A percentile compares a stretch with the other conserved stretches of the same genome.
These are phyloP conservation scores for Drosophila buzzatii DNA, from an alignment of 2,888 invertebrate genomes.

Conservation along the genomic window DNA sequence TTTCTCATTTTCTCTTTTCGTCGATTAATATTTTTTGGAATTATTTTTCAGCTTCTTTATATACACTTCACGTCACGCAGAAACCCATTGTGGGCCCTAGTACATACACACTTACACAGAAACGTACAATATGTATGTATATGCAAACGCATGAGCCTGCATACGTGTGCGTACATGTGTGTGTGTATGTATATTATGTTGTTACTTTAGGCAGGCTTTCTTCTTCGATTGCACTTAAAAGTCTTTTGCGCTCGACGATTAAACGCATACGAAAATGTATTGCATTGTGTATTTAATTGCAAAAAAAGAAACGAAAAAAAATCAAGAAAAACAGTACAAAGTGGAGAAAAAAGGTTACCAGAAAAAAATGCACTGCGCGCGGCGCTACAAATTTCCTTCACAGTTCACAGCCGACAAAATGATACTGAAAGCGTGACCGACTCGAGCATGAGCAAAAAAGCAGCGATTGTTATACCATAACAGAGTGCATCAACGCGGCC, in stretches of 20 bases:
- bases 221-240: constrained; percentile 48
- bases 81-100: constrained; percentile 56
- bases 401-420: constrained; percentile 66
- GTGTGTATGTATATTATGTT: constrained; percentile 59
- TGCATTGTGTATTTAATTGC: constrained; percentile 38
- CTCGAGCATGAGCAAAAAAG: constrained; percentile 25
- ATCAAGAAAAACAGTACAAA: constrained; percentile 48
- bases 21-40: constrained; percentile 51
- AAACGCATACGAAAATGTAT: constrained; percentile 41
- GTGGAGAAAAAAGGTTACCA: constrained; percentile 70
- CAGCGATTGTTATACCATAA: constrained; percentile 1
- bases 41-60: constrained; percentile 48
- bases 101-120: constrained; percentile 30
- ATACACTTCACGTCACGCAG: constrained; percentile 76
- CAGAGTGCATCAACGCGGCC: not conserved
- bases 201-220: constrained; percentile 47
- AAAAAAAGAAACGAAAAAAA: constrained; percentile 23
- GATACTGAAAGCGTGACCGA: constrained; percentile 64
- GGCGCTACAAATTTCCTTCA: constrained; percentile 69
- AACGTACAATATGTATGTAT: constrained; percentile 37
- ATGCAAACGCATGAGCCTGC: constrained; percentile 51
- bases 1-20: constrained; percentile 61
- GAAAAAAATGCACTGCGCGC: constrained; percentile 79
- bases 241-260: constrained; percentile 44
- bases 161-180: constrained; percentile 43